These are phyloP conservation scores for Luperina nickerlii DNA, from an alignment of 2,888 invertebrate species.

Conservation along the genomic window DNA sequence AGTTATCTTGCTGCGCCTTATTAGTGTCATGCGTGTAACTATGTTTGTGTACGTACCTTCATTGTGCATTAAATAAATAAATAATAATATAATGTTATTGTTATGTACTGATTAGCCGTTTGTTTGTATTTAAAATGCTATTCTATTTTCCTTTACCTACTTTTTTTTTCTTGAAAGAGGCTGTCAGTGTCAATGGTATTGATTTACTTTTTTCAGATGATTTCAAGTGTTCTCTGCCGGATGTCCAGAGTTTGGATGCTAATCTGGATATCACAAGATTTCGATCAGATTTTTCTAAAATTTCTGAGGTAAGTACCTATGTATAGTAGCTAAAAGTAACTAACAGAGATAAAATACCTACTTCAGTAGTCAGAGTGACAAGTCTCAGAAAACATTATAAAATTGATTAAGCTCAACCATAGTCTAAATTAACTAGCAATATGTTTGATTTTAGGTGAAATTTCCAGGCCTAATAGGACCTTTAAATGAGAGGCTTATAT, in stretches of 20 bases:
- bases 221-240: slow-evolving; percentile 87
- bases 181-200: not conserved
- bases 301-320: slow-evolving; percentile 83
- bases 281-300: slow-evolving; percentile 86
- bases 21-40: too few species aligned
- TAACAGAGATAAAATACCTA: not conserved
- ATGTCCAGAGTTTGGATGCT: slow-evolving; percentile 84
- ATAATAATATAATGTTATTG: not conserved
- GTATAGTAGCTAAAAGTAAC: not conserved
- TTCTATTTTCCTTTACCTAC: too few species aligned
- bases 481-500: slow-evolving; percentile 93
- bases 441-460: slow-evolving; percentile 88
- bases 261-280: slow-evolving; percentile 85
- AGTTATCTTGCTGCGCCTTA: too few species aligned
- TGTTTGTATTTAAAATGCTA: not conserved
- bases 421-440: not conserved
- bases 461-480: slow-evolving; percentile 95
- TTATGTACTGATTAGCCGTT: not conserved
- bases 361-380: not conserved
- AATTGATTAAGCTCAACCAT: too few species aligned
- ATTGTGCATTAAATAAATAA: not conserved
- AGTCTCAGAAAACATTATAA: not conserved
- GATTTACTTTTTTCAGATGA: slow-evolving; percentile 79
- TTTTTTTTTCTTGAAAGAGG: not conserved
- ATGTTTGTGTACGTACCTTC: too few species aligned